phyloP scores from a whole-genome alignment of 2,113 vertebrate genomes.

The Corydoras maculifer region DNA sequence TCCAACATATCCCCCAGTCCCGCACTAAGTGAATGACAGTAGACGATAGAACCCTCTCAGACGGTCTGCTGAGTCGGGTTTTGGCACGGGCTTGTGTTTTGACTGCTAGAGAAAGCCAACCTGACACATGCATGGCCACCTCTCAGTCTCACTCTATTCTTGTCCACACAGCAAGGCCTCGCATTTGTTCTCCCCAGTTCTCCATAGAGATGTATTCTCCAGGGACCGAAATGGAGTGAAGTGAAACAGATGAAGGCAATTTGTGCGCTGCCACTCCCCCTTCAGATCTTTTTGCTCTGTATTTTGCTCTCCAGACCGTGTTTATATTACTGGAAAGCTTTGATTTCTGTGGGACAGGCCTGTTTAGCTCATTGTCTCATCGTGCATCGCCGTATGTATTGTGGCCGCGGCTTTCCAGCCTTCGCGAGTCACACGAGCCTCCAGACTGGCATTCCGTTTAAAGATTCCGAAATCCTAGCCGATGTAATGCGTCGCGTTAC shows the following conservation, averaged over 20 bases:
- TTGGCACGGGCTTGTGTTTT: slow-evolving; percentile 22
- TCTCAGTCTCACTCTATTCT: slow-evolving; percentile 21
- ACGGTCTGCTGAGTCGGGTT: slow-evolving; percentile 13
- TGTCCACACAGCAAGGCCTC: slow-evolving; percentile 1
- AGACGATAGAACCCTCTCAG: slow-evolving; percentile 26
- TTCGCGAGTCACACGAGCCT: slow-evolving; percentile 10
- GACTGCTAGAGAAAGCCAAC: slow-evolving; percentile 30
- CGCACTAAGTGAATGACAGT: background rate
- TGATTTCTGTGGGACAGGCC: slow-evolving; percentile 36
- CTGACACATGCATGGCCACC: slow-evolving; percentile 24
- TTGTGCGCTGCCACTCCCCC: slow-evolving; percentile 32
- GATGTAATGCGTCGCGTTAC: background rate
- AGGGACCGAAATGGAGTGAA: slow-evolving; percentile 27
- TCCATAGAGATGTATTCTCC: slow-evolving; percentile 40
- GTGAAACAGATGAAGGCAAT: slow-evolving; percentile 49
- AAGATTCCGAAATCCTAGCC: background rate
- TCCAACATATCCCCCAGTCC: too few relatives aligned
- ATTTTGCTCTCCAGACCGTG: slow-evolving; percentile 33
- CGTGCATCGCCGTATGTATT: slow-evolving; percentile 29
- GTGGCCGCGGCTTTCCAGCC: slow-evolving; percentile 13
- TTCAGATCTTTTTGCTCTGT: slow-evolving; percentile 22
- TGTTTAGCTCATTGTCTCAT: slow-evolving; percentile 40
- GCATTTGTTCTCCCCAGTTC: slow-evolving; percentile 34
- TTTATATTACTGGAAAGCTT: slow-evolving; percentile 45
- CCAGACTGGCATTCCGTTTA: slow-evolving; percentile 1